Percentiles rank a stretch among this genome's conserved stretches.
phyloP scores from a whole-genome alignment of 2,797 vertebrate species.

The Alectoris magna region DNA sequence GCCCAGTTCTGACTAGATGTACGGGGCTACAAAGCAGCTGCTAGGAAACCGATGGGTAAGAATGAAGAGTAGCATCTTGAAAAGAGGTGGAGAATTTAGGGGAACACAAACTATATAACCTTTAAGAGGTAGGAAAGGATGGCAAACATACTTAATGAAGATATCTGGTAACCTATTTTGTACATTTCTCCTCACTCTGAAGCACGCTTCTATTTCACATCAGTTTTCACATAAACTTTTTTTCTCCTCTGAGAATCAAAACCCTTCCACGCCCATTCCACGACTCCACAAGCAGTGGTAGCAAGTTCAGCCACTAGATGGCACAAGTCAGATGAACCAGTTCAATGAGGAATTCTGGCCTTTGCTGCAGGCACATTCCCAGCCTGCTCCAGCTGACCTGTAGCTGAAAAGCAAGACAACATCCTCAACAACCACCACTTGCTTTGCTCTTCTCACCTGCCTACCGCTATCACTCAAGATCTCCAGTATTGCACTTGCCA shows the following conservation, averaged over 20 bases:
- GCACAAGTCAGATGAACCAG: fast-evolving
- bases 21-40: neutral
- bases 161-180: neutral
- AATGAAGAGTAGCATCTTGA: neutral
- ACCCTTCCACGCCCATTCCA: fast-evolving
- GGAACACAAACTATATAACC: neutral
- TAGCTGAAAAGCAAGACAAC: too few relatives aligned
- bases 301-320: neutral
- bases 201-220: neutral
- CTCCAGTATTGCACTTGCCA: too few relatives aligned
- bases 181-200: neutral
- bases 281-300: neutral
- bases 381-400: neutral
- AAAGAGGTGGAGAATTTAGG: neutral
- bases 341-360: fast-evolving
- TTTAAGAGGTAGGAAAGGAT: neutral
- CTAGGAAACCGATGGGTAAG: neutral
- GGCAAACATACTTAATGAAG: neutral
- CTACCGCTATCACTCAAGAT: neutral
- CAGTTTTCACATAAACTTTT: neutral
- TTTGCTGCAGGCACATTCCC: fast-evolving
- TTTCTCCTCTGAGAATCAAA: neutral
- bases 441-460: neutral
- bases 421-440: neutral
- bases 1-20: neutral